Conservation (phyloP, 1,140 invertebrate species). For the Tetragnatha versicolor region DNA sequence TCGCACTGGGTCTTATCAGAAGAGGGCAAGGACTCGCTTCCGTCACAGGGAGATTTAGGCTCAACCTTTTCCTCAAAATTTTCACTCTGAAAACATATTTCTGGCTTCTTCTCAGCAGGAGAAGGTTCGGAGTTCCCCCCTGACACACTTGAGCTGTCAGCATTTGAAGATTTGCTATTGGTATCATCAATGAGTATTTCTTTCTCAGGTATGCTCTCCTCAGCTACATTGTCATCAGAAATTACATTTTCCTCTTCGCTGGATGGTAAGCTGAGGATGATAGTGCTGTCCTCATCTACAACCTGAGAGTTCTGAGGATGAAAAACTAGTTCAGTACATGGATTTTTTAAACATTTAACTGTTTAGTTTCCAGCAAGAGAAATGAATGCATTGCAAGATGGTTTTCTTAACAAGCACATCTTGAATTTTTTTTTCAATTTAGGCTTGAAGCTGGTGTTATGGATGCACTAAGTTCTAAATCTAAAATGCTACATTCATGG, state of each 20-base stretch:
- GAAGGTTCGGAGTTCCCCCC: neutral
- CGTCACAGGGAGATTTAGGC: neutral
- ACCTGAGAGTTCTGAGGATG: constrained; percentile 43
- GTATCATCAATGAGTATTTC: constrained; percentile 23
- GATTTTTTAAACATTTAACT: no score
- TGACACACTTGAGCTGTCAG: constrained; percentile 20
- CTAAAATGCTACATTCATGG: no score
- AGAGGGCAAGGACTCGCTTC: neutral
- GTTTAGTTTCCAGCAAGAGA: neutral
- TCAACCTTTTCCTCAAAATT: neutral
- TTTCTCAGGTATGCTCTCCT: constrained; percentile 30
- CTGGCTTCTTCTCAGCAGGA: neutral
- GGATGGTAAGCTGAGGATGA: constrained; percentile 42
- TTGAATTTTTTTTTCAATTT: no score
- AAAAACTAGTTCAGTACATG: constrained; percentile 44
- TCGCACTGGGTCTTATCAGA: constrained; percentile 24
- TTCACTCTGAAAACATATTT: constrained; percentile 9
- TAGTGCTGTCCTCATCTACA: constrained; percentile 49
- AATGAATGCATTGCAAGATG: neutral
- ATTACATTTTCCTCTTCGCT: constrained; percentile 37
- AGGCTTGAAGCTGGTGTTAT: no score
- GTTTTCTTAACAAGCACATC: no score
- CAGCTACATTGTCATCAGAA: constrained; percentile 15
- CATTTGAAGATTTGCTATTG: constrained; percentile 18
- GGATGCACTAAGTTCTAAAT: no score